Evolutionary conservation across 1,140 invertebrate species (phyloP).

Genomic region (Papilio helenus): DNA sequence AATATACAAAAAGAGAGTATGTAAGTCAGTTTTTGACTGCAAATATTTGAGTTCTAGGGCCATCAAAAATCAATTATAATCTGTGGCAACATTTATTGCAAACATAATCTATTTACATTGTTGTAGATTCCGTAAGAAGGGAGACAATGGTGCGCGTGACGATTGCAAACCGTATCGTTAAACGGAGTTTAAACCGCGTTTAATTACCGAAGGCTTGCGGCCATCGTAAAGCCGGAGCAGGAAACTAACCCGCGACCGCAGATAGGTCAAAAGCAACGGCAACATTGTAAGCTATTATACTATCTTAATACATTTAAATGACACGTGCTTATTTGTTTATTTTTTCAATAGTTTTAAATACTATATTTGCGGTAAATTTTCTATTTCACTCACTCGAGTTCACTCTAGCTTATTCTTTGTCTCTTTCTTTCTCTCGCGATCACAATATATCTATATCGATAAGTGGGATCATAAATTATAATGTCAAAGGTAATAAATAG

Average conservation of each 20-base stretch:
- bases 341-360: too few relatives aligned
- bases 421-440: not conserved
- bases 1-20: too few relatives aligned
- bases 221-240: conserved; percentile 65
- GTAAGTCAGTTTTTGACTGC: too few relatives aligned
- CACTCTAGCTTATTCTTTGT: too few relatives aligned
- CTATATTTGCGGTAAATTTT: too few relatives aligned
- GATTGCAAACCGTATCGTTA: conserved; percentile 60
- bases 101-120: conserved; percentile 57
- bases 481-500: conserved; percentile 37
- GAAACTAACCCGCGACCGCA: conserved; percentile 75
- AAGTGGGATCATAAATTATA: conserved; percentile 27
- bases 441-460: conserved; percentile 4
- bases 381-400: too few relatives aligned
- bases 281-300: conserved; percentile 47
- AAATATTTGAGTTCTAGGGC: not conserved
- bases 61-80: conserved; percentile 3
- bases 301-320: not conserved
- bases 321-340: not conserved
- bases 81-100: conserved; percentile 22
- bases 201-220: conserved; percentile 72
- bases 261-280: conserved; percentile 62
- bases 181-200: conserved; percentile 62
- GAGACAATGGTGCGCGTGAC: conserved; percentile 63
- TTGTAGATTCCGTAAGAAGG: conserved; percentile 59